phyloP scores from a whole-genome alignment of 1,140 invertebrate species.

The Chionoecetes opilio region DNA sequence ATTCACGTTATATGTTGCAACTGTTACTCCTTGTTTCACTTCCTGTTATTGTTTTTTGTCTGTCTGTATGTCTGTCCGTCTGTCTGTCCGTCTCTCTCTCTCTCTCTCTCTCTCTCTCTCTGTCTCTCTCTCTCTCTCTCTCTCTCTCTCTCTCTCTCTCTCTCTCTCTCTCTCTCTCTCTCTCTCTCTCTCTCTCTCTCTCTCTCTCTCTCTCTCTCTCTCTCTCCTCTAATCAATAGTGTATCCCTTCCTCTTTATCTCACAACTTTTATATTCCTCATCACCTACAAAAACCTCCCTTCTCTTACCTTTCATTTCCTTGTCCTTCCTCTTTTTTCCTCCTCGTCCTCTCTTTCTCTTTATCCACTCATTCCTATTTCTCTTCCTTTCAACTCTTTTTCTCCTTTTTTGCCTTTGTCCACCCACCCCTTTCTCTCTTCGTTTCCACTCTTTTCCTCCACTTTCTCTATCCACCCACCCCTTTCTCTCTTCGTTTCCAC shows the following conservation, averaged over 20 bases:
- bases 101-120: neutral
- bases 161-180: neutral
- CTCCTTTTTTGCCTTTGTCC: no score
- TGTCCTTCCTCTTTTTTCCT: neutral
- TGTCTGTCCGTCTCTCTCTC: neutral
- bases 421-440: neutral
- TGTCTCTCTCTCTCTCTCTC: constrained; percentile 11
- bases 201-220: neutral
- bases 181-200: neutral
- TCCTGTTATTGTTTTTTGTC: neutral
- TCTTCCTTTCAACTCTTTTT: neutral
- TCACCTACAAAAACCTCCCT: no score
- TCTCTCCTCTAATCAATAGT: neutral
- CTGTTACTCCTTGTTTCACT: neutral
- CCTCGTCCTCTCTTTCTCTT: neutral
- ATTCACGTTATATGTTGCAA: no score
- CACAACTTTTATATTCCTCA: no score
- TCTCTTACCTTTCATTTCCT: neutral
- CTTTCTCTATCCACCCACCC: neutral
- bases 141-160: neutral
- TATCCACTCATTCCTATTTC: neutral
- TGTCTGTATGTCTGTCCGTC: neutral
- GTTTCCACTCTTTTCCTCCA: neutral
- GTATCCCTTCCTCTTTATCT: no score
- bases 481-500: neutral